Evolutionary conservation across 2,113 vertebrate genomes (phyloP).

Genomic region (Lophura nycthemera): DNA sequence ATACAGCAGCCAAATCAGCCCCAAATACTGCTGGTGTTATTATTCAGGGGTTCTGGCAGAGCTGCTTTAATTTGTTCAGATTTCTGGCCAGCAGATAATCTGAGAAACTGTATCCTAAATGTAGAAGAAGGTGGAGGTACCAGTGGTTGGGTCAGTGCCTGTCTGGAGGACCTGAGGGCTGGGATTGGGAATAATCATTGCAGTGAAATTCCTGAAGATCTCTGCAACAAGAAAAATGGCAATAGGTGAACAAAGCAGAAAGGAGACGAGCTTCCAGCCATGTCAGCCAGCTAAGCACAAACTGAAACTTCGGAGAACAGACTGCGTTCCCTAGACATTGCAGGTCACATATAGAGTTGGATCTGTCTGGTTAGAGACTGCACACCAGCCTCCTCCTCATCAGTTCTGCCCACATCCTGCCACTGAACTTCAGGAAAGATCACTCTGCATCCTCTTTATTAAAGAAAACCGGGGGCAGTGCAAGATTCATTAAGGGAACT

Average conservation of each 20-base stretch:
- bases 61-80: neutral
- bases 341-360: neutral
- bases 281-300: neutral
- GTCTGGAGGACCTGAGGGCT: neutral
- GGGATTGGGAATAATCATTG: neutral
- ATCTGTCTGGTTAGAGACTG: neutral
- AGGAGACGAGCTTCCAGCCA: neutral
- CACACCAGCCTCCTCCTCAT: neutral
- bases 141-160: neutral
- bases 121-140: neutral
- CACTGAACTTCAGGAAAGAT: conserved; percentile 33
- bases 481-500: neutral
- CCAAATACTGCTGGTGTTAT: conserved; percentile 36
- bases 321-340: neutral
- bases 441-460: conserved; percentile 30
- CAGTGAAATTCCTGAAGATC: neutral
- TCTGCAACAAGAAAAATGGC: neutral
- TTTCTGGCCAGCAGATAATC: conserved; percentile 11
- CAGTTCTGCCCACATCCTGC: conserved; percentile 34
- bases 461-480: neutral
- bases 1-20: conserved; percentile 62
- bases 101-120: neutral
- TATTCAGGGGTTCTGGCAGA: conserved; percentile 5
- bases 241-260: neutral
- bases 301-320: neutral